Percentiles rank a stretch among this genome's conserved stretches.
Conservation (phyloP, 2,888 invertebrate genomes). For the Euproctis similis region DNA sequence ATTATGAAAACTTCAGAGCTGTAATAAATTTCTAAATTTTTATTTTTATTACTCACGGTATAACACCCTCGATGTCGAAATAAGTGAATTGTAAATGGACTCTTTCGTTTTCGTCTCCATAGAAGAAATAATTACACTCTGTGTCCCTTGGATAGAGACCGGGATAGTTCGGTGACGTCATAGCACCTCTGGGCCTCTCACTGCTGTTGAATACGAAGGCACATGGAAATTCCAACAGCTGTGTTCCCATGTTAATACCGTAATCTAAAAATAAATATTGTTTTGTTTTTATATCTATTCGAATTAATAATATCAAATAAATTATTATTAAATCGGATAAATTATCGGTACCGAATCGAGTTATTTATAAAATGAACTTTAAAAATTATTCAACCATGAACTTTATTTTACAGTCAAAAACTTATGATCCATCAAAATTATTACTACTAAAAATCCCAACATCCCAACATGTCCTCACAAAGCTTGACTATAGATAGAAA, state of each 20-base stretch:
- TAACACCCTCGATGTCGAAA: slow-evolving; percentile 95
- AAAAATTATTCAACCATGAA: no score
- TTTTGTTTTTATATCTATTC: no score
- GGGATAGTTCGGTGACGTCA: slow-evolving; percentile 93
- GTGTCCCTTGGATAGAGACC: slow-evolving; percentile 92
- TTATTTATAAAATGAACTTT: no score
- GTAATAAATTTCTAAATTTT: no score
- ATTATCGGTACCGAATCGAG: no score
- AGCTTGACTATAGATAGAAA: slow-evolving; percentile 18
- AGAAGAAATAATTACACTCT: slow-evolving; percentile 93
- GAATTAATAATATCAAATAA: no score
- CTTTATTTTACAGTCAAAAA: slow-evolving; percentile 3
- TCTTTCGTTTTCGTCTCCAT: slow-evolving; percentile 84
- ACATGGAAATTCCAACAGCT: slow-evolving; percentile 85
- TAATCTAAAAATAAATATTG: slow-evolving; percentile 79
- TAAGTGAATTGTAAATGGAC: slow-evolving; percentile 90
- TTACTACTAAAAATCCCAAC: slow-evolving; percentile 1
- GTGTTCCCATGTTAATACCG: slow-evolving; percentile 87
- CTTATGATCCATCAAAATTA: no score
- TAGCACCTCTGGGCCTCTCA: slow-evolving; percentile 82
- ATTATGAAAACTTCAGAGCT: no score
- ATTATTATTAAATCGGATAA: no score
- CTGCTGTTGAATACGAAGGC: slow-evolving; percentile 93
- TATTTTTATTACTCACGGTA: slow-evolving; percentile 94
- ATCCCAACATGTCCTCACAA: slow-evolving; percentile 6